A percentile compares a stretch with the other conserved stretches of the same genome.
Evolutionary conservation across 2,888 invertebrate genomes (phyloP).

Genomic region (Oxyteleia sp.): DNA sequence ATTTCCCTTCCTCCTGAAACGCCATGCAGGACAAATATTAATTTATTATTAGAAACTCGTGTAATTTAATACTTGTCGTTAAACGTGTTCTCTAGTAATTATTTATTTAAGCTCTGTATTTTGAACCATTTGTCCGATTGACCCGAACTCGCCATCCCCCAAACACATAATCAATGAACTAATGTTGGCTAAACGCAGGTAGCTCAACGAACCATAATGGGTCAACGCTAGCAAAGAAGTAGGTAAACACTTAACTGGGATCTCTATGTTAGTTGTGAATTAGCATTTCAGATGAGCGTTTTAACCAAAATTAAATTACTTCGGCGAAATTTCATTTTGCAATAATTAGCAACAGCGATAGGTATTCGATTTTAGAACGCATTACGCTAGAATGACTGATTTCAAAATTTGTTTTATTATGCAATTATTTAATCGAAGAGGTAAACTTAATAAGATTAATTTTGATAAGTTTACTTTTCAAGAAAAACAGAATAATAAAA

Average conservation of each 20-base stretch:
- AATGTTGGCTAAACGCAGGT: slow-evolving; percentile 68
- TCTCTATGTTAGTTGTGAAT: slow-evolving; percentile 64
- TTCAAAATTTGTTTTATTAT: slow-evolving; percentile 20
- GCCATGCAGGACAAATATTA: no score
- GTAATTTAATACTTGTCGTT: no score
- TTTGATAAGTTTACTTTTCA: no score
- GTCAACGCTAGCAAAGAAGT: slow-evolving; percentile 65
- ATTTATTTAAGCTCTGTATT: slow-evolving; percentile 50
- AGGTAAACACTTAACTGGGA: slow-evolving; percentile 62
- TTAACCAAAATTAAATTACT: slow-evolving; percentile 60
- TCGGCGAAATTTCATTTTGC: slow-evolving; percentile 57
- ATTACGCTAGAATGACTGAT: background rate
- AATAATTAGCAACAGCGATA: slow-evolving; percentile 43
- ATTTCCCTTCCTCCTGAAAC: no score
- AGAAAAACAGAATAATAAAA: no score
- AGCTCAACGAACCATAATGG: slow-evolving; percentile 62
- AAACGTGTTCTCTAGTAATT: slow-evolving; percentile 43
- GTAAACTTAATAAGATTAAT: no score
- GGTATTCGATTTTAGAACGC: slow-evolving; percentile 15
- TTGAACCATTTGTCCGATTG: slow-evolving; percentile 52
- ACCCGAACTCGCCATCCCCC: slow-evolving; percentile 13
- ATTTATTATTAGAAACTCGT: no score
- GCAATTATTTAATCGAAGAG: background rate
- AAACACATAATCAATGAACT: slow-evolving; percentile 59
- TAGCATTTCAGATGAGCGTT: slow-evolving; percentile 66